Conservation (phyloP, 2,113 vertebrate genomes). For the Cryptomyrus ogoouensis region DNA sequence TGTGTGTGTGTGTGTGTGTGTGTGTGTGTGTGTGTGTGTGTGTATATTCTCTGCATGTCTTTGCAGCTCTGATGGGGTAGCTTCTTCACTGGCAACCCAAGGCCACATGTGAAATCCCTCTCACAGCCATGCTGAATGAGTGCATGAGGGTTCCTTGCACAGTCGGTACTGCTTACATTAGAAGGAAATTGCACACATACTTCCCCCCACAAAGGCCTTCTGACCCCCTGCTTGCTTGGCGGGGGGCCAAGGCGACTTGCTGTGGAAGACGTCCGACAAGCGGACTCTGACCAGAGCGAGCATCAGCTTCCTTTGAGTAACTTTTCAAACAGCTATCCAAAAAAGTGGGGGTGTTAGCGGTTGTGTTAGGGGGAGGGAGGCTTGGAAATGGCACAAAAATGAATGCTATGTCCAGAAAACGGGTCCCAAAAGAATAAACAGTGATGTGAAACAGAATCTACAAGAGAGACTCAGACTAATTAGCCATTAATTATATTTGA, state of each 20-base stretch:
- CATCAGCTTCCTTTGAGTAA: not conserved
- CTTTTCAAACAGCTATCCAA: constrained; percentile 2
- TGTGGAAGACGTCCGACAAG: constrained; percentile 24
- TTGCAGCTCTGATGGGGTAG: not conserved
- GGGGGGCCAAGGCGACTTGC: constrained; percentile 20
- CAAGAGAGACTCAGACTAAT: not conserved
- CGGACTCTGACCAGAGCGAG: not conserved
- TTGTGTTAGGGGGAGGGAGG: not conserved
- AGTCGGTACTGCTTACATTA: constrained; percentile 49
- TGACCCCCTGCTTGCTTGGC: constrained; percentile 39
- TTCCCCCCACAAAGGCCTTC: constrained; percentile 33
- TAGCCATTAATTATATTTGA: not conserved
- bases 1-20: not conserved
- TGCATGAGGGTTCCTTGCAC: not conserved
- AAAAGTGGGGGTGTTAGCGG: not conserved
- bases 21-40: not conserved
- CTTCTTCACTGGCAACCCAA: not conserved
- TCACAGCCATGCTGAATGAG: not conserved
- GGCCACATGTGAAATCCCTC: not conserved
- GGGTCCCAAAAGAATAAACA: not conserved
- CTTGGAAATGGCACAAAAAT: constrained; percentile 4
- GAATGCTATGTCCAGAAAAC: constrained; percentile 1
- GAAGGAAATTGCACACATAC: constrained; percentile 55
- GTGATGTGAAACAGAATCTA: not conserved
- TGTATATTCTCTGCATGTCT: not conserved